phyloP scores from a whole-genome alignment of 2,797 vertebrate genomes.

The Tragelaphus eurycerus region DNA sequence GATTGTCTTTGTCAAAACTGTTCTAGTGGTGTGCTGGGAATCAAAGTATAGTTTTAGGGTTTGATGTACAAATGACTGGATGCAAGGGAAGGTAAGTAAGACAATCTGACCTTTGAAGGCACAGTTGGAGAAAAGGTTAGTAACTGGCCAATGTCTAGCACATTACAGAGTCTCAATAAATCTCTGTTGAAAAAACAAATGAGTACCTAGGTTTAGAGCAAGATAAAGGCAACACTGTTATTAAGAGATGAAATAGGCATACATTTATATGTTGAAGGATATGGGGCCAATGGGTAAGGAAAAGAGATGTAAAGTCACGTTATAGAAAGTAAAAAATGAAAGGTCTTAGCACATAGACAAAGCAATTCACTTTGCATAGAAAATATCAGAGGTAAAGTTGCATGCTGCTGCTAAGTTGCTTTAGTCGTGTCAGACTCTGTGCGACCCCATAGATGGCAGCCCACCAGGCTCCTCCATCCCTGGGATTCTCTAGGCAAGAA shows the following conservation, averaged over 20 bases:
- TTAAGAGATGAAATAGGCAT: neutral
- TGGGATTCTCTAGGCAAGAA: no score
- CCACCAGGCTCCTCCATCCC: no score
- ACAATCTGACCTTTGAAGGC: neutral
- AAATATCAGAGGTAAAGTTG: neutral
- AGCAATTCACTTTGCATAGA: neutral
- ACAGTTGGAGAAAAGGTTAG: neutral
- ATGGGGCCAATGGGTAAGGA: neutral
- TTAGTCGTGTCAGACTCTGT: no score
- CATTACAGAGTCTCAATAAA: neutral
- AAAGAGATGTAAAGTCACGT: neutral
- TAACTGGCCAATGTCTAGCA: neutral
- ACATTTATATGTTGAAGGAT: neutral
- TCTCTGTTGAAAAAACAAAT: neutral
- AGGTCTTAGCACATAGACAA: neutral
- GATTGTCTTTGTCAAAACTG: neutral
- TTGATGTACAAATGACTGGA: neutral
- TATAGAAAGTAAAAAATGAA: neutral
- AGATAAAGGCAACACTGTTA: neutral
- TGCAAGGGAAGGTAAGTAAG: neutral
- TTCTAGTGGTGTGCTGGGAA: neutral
- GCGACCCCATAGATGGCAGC: no score
- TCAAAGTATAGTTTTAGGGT: neutral
- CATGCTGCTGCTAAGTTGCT: no score
- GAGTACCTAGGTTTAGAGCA: neutral